phyloP scores from a whole-genome alignment of 2,888 invertebrate species.

The Uropetala carovei region DNA sequence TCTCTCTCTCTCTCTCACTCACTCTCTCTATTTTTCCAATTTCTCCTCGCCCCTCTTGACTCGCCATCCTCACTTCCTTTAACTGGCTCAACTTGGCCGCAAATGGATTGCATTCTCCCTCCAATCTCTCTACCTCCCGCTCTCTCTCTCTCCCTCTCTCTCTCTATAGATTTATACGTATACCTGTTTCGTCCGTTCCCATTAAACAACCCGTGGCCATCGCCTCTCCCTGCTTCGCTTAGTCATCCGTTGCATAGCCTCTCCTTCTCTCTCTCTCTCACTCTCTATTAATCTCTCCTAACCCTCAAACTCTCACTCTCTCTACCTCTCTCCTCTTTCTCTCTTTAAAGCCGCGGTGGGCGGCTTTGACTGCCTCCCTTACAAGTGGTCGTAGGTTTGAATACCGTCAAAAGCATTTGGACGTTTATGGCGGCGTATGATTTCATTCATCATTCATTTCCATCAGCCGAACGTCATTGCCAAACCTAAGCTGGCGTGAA shows the following conservation, averaged over 20 bases:
- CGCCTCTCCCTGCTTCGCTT: not conserved
- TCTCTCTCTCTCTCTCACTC: not conserved
- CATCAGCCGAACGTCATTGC: slow-evolving; percentile 55
- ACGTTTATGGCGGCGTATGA: slow-evolving; percentile 49
- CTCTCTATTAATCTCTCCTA: not conserved
- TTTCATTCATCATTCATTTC: slow-evolving; percentile 56
- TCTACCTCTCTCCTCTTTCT: not conserved
- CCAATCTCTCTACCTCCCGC: not conserved
- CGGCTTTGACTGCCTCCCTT: slow-evolving; percentile 13
- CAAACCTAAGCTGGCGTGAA: slow-evolving; percentile 50
- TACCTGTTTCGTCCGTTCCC: not conserved
- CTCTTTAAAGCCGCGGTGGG: not conserved
- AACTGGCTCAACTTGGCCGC: slow-evolving; percentile 19
- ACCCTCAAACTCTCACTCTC: not conserved
- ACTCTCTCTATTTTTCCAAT: not conserved
- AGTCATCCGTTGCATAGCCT: not conserved
- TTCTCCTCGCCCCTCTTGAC: not conserved
- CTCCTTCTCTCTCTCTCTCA: too few relatives aligned
- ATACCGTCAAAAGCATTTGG: slow-evolving; percentile 43
- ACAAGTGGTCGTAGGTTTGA: slow-evolving; percentile 30
- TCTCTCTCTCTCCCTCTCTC: not conserved
- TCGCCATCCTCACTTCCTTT: not conserved
- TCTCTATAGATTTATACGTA: not conserved
- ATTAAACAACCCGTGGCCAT: not conserved
- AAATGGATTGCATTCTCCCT: slow-evolving; percentile 9